Evolutionary conservation across 2,888 invertebrate species (phyloP).

Genomic region (Drosophila bunnanda): DNA sequence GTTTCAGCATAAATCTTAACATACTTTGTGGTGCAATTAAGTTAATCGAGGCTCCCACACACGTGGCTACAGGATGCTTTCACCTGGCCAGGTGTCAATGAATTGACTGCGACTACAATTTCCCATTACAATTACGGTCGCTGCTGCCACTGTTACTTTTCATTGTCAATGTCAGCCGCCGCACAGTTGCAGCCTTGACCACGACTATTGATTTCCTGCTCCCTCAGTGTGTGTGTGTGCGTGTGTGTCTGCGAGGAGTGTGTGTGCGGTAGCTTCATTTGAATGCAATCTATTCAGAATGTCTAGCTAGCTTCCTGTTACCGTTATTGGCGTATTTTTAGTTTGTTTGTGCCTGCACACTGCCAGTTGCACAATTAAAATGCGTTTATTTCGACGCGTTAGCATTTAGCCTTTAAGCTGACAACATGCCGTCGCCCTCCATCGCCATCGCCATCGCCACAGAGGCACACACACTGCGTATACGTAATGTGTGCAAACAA

Average conservation of each 20-base stretch:
- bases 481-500: constrained; percentile 32
- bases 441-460: neutral
- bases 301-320: constrained; percentile 60
- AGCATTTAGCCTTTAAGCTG: constrained; percentile 62
- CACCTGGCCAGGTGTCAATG: constrained; percentile 69
- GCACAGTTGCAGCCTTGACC: constrained; percentile 80
- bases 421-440: constrained; percentile 46
- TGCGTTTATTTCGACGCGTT: constrained; percentile 34
- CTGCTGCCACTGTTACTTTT: constrained; percentile 35
- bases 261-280: constrained; percentile 48
- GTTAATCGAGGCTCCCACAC: constrained; percentile 34
- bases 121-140: constrained; percentile 7
- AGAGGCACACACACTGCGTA: constrained; percentile 29
- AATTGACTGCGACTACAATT: constrained; percentile 57
- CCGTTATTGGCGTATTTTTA: constrained; percentile 34
- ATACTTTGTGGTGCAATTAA: constrained; percentile 48
- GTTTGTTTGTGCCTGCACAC: no score
- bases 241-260: constrained; percentile 34
- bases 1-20: constrained; percentile 28
- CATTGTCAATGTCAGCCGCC: constrained; percentile 59
- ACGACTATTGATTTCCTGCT: constrained; percentile 84
- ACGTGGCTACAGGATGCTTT: constrained; percentile 38
- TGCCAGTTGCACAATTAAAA: constrained; percentile 35
- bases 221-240: constrained; percentile 12
- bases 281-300: constrained; percentile 44